phyloP scores from a whole-genome alignment of 2,797 vertebrate species.

The Decapterus maruadsi region DNA sequence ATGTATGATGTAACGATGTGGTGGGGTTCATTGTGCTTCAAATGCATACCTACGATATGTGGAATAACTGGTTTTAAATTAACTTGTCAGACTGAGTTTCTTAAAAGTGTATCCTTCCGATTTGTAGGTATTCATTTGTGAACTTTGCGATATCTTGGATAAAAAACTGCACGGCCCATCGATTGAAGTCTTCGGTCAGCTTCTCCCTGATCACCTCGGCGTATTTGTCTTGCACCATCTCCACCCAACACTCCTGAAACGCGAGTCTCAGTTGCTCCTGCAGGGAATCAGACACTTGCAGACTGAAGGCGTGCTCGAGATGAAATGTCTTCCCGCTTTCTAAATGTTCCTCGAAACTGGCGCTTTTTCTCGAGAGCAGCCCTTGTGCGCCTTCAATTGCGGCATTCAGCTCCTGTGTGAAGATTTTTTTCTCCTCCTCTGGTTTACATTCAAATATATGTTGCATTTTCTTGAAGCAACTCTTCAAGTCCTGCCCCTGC shows the following conservation, averaged over 20 bases:
- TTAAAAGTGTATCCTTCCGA: conserved; percentile 61
- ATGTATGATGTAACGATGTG: background rate
- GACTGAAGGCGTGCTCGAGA: conserved; percentile 38
- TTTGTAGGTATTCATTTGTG: conserved; percentile 54
- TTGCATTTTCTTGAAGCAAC: conserved; percentile 56
- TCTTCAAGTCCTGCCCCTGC: conserved; percentile 55
- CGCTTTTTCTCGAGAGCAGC: conserved; percentile 35
- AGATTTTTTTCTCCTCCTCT: conserved; percentile 30
- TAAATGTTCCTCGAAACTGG: conserved; percentile 40
- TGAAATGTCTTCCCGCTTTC: conserved; percentile 48
- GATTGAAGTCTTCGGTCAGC: conserved; percentile 70
- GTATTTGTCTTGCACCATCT: conserved; percentile 64
- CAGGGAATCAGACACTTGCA: conserved; percentile 11
- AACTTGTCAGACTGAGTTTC: background rate
- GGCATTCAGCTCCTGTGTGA: background rate
- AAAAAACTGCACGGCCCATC: conserved; percentile 61
- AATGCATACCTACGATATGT: background rate
- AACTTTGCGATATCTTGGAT: conserved; percentile 42
- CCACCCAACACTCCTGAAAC: conserved; percentile 68
- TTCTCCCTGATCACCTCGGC: conserved; percentile 63
- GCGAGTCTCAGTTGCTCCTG: conserved; percentile 42
- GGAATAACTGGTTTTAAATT: background rate
- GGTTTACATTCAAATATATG: conserved; percentile 40
- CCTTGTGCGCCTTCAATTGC: conserved; percentile 35
- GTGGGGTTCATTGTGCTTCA: conserved; percentile 18